A percentile compares a stretch with the other conserved stretches of the same genome.
Evolutionary conservation across 2,888 invertebrate genomes (phyloP).

Genomic region (Exocentrus adspersus): DNA sequence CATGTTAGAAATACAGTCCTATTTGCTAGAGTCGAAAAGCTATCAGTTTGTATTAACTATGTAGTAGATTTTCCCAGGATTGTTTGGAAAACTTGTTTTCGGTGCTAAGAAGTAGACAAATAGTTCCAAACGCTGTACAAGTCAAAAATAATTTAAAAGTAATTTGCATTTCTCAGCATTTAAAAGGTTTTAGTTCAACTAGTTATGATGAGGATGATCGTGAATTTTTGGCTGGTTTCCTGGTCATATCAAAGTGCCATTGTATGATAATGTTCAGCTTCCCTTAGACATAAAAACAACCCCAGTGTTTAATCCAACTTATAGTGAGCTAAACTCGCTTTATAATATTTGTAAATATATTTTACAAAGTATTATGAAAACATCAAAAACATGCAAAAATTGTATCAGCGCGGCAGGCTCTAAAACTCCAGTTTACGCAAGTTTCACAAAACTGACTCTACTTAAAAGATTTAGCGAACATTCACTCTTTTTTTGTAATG

Average conservation of each 20-base stretch:
- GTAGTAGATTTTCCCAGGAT: slow-evolving; percentile 41
- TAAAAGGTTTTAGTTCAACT: slow-evolving; percentile 26
- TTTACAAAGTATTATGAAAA: slow-evolving; percentile 16
- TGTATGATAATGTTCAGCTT: too few species aligned
- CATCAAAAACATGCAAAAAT: slow-evolving; percentile 25
- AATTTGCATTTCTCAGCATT: slow-evolving; percentile 40
- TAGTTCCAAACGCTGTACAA: slow-evolving; percentile 36
- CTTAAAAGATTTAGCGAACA: not conserved
- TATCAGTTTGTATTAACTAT: slow-evolving; percentile 41
- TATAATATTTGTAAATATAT: slow-evolving; percentile 38
- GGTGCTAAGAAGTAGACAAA: slow-evolving; percentile 34
- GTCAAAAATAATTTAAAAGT: slow-evolving; percentile 42
- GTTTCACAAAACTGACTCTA: slow-evolving; percentile 18
- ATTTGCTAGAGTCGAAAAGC: slow-evolving; percentile 33
- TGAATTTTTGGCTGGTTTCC: slow-evolving; percentile 37
- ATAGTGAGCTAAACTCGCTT: slow-evolving; percentile 39
- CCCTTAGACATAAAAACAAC: too few species aligned
- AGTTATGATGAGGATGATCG: slow-evolving; percentile 40
- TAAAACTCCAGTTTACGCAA: slow-evolving; percentile 22
- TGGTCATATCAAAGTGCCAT: not conserved
- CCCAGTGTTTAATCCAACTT: too few species aligned
- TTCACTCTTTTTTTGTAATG: slow-evolving; percentile 24
- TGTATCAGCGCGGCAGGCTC: too few species aligned
- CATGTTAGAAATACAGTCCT: slow-evolving; percentile 35
- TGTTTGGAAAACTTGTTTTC: slow-evolving; percentile 43